Percentiles rank a stretch among this genome's conserved stretches.
Conservation (phyloP, 2,888 invertebrate genomes). For the Augiades crinisus region DNA sequence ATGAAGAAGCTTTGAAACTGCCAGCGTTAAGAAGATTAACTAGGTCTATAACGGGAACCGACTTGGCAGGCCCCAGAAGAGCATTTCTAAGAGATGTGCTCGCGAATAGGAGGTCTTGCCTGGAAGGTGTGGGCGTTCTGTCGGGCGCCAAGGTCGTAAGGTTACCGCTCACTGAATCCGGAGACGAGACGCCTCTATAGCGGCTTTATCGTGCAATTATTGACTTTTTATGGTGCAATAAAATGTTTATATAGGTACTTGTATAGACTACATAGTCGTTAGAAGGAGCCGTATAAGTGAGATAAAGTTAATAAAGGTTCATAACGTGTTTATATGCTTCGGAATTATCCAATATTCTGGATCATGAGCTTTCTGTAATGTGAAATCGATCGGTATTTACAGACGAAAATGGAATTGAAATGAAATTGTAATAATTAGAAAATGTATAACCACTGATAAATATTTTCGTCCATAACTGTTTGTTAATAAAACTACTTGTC, state of each 20-base stretch:
- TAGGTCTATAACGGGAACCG: conserved; percentile 82
- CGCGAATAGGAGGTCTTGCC: conserved; percentile 71
- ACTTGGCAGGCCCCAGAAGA: conserved; percentile 71
- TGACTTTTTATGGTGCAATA: conserved; percentile 68
- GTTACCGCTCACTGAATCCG: conserved; percentile 61
- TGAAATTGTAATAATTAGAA: background rate
- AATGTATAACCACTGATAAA: background rate
- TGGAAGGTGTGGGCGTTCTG: conserved; percentile 72
- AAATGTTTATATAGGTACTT: conserved; percentile 37
- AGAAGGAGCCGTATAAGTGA: conserved; percentile 35
- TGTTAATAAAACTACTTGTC: conserved; percentile 1
- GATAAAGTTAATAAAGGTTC: conserved; percentile 32
- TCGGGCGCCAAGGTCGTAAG: conserved; percentile 69
- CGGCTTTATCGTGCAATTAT: conserved; percentile 50
- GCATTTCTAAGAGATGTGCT: conserved; percentile 75
- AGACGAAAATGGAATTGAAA: conserved; percentile 14
- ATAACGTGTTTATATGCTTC: conserved; percentile 24
- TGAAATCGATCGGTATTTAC: background rate
- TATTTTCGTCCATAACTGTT: conserved; percentile 20
- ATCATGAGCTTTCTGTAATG: conserved; percentile 1
- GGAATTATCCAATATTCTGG: conserved; percentile 25
- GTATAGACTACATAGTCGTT: conserved; percentile 30
- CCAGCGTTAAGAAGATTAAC: conserved; percentile 81
- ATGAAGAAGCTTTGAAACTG: conserved; percentile 84
- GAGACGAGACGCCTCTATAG: conserved; percentile 74